Conservation (phyloP, 1,140 invertebrate species). For the Penaeus japonicus region DNA sequence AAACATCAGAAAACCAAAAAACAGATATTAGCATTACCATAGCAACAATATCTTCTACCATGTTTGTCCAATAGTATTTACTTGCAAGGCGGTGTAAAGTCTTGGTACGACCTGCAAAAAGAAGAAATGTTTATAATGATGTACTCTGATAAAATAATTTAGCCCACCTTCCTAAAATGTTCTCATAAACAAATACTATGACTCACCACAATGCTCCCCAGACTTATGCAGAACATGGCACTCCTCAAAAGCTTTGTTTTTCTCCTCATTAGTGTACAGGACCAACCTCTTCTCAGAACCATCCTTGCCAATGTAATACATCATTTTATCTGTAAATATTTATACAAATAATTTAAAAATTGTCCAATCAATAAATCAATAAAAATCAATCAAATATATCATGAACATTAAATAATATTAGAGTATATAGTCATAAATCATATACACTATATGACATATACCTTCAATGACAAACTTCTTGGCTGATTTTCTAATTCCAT, state of each 20-base stretch:
- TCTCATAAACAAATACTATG: background rate
- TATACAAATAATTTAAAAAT: background rate
- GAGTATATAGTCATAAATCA: background rate
- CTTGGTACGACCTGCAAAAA: constrained; percentile 27
- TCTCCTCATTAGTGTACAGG: constrained; percentile 40
- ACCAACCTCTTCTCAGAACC: constrained; percentile 30
- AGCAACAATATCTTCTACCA: constrained; percentile 44
- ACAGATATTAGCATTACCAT: constrained; percentile 11
- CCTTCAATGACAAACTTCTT: constrained; percentile 36
- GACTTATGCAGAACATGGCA: constrained; percentile 35
- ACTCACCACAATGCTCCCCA: constrained; percentile 37
- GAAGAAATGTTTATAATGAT: background rate
- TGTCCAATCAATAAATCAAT: background rate
- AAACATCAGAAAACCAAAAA: background rate
- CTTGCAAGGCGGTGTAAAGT: constrained; percentile 32
- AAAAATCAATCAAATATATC: background rate
- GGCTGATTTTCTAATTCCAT: constrained; percentile 29
- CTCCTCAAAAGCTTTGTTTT: constrained; percentile 37
- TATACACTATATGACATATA: background rate
- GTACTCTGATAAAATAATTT: background rate
- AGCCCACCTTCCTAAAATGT: background rate
- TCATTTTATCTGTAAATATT: background rate
- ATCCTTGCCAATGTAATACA: constrained; percentile 34
- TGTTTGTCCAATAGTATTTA: constrained; percentile 47
- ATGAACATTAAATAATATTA: background rate